Base-by-base conservation (phyloP, 1,140 invertebrate genomes). In the Drosophila nasuta region DNA sequence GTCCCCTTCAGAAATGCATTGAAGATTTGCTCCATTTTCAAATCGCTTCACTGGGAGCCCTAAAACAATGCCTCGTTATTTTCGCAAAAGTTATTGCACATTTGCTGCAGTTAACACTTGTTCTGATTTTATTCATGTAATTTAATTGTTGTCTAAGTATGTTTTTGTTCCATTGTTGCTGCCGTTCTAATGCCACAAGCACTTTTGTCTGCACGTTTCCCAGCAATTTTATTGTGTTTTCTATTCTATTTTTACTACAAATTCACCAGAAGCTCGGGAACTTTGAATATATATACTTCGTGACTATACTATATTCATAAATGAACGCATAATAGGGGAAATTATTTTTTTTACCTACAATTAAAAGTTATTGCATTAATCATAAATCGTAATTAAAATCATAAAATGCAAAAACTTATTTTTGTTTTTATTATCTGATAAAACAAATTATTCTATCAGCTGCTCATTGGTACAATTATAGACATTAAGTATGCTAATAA, bases 91-190 rank as follows among this genome's bases (percentile, higher is more conserved):
- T 75, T 82, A 86, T 70, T 79, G 72, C 79, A 79, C 76, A 87
- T 82, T 87, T 79, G 62, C 82, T 79, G 82, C 82, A 79, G 64
- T 78, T 86, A 81, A 87, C 82, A 87, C 82, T 79, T 82, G 79
- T 73, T 70, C 45, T 70, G 58, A 69, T 75, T 78, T 62, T 57
- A n/a, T 51, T 66, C 66, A 58, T 77, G 65, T 63, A 54, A 72
- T 79, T 82, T 82, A 82, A 82, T 82, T 79, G 77, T 76, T 74
- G 74, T 73, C 70, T 62, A 33, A 66, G 35, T 46, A 66, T 43
- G 46, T 54, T 62, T 65, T n/a, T 71, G 15, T 51, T 49, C 48
- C 48, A 49, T 49, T 71, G 46, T 67, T 71, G 33, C 8, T 25
- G 17, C 1, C n/a, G 28, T 49, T n/a, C 41, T 35, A 48, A 46